Evolutionary conservation across 2,797 vertebrate species (phyloP).

Genomic region (Lepilemur ruficaudatus): DNA sequence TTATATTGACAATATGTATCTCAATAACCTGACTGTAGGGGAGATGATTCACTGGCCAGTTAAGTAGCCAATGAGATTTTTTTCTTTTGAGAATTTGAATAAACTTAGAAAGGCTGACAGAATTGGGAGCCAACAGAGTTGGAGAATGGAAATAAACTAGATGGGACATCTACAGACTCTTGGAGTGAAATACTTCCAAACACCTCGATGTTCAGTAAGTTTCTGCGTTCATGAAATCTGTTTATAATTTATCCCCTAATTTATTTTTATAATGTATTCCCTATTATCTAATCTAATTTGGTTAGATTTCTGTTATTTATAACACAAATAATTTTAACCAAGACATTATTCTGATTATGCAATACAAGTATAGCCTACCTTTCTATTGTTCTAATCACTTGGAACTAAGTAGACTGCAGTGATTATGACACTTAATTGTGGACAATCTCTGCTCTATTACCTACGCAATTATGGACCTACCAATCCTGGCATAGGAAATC

Average conservation of each 20-base stretch:
- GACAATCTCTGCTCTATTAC: background rate
- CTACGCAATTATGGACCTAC: background rate
- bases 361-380: background rate
- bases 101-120: background rate
- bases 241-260: background rate
- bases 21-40: background rate
- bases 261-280: background rate
- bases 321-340: background rate
- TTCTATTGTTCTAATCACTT: background rate
- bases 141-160: background rate
- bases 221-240: background rate
- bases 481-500: background rate
- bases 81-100: background rate
- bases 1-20: background rate
- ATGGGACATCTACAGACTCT: background rate
- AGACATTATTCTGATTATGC: background rate
- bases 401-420: background rate
- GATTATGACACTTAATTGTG: background rate
- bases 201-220: background rate
- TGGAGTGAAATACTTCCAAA: background rate
- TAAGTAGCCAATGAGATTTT: background rate
- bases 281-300: background rate
- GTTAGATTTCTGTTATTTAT: background rate
- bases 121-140: background rate
- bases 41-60: background rate